Evolutionary conservation across 2,888 invertebrate genomes (phyloP).

Genomic region (Drosophila fungiperda): DNA sequence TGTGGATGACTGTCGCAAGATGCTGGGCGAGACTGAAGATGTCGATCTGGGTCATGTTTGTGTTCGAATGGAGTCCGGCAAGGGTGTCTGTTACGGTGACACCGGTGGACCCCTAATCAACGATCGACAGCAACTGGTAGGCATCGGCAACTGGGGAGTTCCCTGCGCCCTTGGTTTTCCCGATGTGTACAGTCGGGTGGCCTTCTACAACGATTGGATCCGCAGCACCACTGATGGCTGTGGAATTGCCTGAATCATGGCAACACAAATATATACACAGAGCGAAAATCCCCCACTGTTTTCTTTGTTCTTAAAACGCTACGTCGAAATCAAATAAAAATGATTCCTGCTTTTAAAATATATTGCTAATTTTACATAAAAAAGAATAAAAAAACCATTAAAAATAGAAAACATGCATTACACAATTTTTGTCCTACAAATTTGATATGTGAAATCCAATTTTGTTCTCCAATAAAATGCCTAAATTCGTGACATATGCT

Average conservation of each 20-base stretch:
- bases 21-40: constrained; percentile 84
- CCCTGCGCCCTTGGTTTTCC: constrained; percentile 79
- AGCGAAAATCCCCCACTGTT: neutral
- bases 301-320: neutral
- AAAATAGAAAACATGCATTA: too few species aligned
- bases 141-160: constrained; percentile 80
- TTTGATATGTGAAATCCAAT: neutral
- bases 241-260: constrained; percentile 32
- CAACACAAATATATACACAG: neutral
- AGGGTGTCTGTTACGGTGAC: constrained; percentile 85
- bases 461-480: too few species aligned
- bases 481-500: too few species aligned
- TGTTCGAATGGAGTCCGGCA: constrained; percentile 86
- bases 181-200: constrained; percentile 76
- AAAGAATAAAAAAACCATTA: neutral
- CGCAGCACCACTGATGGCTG: constrained; percentile 63
- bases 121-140: constrained; percentile 65
- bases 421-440: neutral
- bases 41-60: constrained; percentile 87
- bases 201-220: constrained; percentile 80
- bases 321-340: neutral
- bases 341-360: neutral
- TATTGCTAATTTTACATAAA: neutral
- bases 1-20: constrained; percentile 85
- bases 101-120: constrained; percentile 76